A percentile compares a stretch with the other conserved stretches of the same genome.
Evolutionary conservation across 2,888 invertebrate genomes (phyloP).

Genomic region (Caenorhabditis panamensis): DNA sequence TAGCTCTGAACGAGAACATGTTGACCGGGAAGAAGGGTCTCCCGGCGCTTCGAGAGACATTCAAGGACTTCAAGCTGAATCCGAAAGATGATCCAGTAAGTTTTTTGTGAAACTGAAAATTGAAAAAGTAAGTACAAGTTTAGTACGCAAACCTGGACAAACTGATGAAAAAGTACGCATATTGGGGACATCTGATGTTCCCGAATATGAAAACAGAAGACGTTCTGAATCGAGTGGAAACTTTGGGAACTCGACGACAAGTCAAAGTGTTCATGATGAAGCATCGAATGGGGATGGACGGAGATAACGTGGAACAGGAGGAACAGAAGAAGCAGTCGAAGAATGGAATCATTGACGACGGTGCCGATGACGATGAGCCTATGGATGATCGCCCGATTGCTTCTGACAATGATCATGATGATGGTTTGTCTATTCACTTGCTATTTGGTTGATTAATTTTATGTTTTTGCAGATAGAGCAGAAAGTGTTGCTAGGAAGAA

Average conservation of each 20-base stretch:
- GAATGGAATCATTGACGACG: constrained; percentile 51
- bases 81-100: constrained; percentile 66
- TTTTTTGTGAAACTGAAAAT: background rate
- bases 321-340: background rate
- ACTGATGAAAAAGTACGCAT: constrained; percentile 67
- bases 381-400: background rate
- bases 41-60: constrained; percentile 48
- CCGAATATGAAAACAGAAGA: constrained; percentile 70
- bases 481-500: background rate
- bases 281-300: constrained; percentile 21
- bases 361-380: constrained; percentile 40
- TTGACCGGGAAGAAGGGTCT: constrained; percentile 64
- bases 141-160: constrained; percentile 65
- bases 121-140: background rate
- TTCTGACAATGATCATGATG: background rate
- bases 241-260: constrained; percentile 61
- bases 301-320: constrained; percentile 16
- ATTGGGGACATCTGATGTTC: constrained; percentile 69
- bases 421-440: too few species aligned
- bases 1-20: constrained; percentile 61
- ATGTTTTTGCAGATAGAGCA: too few species aligned
- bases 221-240: constrained; percentile 64
- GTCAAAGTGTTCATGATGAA: constrained; percentile 53
- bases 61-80: constrained; percentile 63
- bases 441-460: too few species aligned